Evolutionary conservation across 2,888 invertebrate genomes (phyloP).

Genomic region (Cantharis flavilabris): DNA sequence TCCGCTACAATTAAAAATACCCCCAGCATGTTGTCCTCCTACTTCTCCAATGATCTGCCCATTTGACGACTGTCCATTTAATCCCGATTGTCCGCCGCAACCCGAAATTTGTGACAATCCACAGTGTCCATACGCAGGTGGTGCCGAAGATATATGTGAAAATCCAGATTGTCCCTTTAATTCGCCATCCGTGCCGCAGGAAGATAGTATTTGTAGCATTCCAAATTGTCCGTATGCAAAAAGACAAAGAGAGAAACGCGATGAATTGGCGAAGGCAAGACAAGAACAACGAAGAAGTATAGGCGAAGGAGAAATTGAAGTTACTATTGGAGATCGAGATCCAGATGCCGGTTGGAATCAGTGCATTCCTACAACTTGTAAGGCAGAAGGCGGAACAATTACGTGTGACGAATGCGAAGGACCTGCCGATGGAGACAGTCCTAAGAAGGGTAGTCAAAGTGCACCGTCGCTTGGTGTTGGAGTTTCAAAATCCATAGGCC

Average conservation of each 20-base stretch:
- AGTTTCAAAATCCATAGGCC: neutral
- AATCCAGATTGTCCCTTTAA: neutral
- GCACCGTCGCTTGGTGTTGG: neutral
- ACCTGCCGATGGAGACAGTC: neutral
- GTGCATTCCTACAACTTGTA: slow-evolving; percentile 20
- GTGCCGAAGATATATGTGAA: neutral
- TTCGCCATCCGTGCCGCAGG: neutral
- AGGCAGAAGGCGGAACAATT: slow-evolving; percentile 18
- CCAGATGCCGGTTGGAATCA: neutral
- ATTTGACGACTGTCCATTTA: neutral
- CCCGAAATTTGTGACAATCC: neutral
- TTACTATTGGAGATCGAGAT: neutral
- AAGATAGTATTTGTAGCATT: neutral
- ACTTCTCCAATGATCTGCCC: neutral
- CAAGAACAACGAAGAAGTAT: neutral
- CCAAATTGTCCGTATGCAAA: neutral
- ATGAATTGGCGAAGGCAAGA: neutral
- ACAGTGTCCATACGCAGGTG: neutral
- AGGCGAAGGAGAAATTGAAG: neutral
- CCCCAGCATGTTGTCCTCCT: neutral
- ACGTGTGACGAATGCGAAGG: slow-evolving; percentile 15
- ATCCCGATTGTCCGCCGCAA: neutral
- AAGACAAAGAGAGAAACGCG: neutral
- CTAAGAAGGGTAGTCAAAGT: neutral
- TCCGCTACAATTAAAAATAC: neutral